Evolutionary conservation across 2,888 invertebrate species (phyloP).

Genomic region (Dryobotodes eremita): DNA sequence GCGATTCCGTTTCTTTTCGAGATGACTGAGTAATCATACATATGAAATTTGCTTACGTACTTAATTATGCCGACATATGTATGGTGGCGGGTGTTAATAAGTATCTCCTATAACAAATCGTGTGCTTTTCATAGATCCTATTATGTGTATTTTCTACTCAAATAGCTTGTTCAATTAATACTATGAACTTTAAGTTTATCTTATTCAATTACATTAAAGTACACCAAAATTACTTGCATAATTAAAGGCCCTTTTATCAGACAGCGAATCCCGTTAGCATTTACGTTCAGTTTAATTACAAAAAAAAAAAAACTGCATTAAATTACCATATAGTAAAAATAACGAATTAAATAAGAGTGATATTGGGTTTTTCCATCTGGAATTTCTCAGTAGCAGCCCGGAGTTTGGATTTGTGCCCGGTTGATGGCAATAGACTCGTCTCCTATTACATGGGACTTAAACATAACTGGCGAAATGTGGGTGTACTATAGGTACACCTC

Average conservation of each 20-base stretch:
- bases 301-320: conserved; percentile 8
- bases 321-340: conserved; percentile 22
- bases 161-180: neutral
- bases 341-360: conserved; percentile 3
- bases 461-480: neutral
- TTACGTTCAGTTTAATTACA: neutral
- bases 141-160: neutral
- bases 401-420: neutral
- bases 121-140: neutral
- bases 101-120: neutral
- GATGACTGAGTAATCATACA: neutral
- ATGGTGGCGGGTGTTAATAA: neutral
- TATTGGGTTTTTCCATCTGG: neutral
- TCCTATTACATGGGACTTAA: neutral
- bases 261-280: conserved; percentile 6
- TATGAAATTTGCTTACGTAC: neutral
- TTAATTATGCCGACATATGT: neutral
- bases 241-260: conserved; percentile 7
- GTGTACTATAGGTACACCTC: neutral
- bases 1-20: neutral
- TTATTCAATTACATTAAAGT: conserved; percentile 15
- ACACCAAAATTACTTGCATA: neutral
- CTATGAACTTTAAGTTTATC: conserved; percentile 18
- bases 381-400: neutral
- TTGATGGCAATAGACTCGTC: neutral